phyloP scores from a whole-genome alignment of 1,140 invertebrate genomes.

The Drosophila lowei region DNA sequence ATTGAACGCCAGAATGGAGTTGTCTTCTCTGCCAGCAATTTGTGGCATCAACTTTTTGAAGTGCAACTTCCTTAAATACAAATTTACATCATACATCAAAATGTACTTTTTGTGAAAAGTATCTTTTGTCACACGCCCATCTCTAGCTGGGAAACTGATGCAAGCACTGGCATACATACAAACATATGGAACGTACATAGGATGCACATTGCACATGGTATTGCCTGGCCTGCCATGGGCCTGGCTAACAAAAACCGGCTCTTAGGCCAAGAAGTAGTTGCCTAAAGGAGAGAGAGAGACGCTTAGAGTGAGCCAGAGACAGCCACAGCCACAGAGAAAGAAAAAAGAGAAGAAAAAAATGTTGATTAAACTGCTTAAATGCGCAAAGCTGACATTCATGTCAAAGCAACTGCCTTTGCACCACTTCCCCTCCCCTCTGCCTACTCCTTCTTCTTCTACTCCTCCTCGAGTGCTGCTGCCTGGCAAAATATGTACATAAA shows the following conservation, averaged over 20 bases:
- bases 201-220: slow-evolving; percentile 38
- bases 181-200: slow-evolving; percentile 14
- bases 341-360: slow-evolving; percentile 29
- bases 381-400: slow-evolving; percentile 79
- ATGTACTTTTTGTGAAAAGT: no score
- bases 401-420: slow-evolving; percentile 68
- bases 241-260: slow-evolving; percentile 44
- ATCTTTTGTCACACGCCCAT: slow-evolving; percentile 38
- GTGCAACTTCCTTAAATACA: no score
- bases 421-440: neutral
- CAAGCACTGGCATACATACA: slow-evolving; percentile 1
- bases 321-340: slow-evolving; percentile 16
- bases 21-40: no score
- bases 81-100: no score
- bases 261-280: neutral
- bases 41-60: no score
- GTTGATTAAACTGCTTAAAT: slow-evolving; percentile 81
- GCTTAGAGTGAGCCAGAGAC: neutral
- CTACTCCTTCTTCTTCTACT: neutral
- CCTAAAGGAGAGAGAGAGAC: neutral
- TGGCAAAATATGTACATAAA: slow-evolving; percentile 60
- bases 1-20: no score
- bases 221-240: slow-evolving; percentile 8
- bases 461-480: slow-evolving; percentile 9
- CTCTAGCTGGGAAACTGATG: slow-evolving; percentile 18